phyloP scores from a whole-genome alignment of 2,797 vertebrate genomes.

The Siniperca obscura region DNA sequence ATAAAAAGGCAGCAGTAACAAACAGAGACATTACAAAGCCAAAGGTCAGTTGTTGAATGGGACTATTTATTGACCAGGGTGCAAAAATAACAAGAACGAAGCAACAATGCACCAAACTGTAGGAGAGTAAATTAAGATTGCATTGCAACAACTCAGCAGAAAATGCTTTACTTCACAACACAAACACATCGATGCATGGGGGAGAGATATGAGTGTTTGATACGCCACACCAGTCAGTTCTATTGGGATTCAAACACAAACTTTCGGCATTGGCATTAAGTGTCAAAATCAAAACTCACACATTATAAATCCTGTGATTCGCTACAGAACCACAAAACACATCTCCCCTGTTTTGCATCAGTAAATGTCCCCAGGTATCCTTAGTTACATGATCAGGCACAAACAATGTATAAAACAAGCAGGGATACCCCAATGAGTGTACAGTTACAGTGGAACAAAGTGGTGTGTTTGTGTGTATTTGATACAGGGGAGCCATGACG shows the following conservation, averaged over 20 bases:
- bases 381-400: slow-evolving; percentile 52
- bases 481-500: slow-evolving; percentile 45
- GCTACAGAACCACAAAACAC: slow-evolving; percentile 37
- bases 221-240: slow-evolving; percentile 4
- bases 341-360: slow-evolving; percentile 36
- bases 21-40: slow-evolving; percentile 31
- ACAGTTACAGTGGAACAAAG: slow-evolving; percentile 61
- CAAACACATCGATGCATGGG: slow-evolving; percentile 16
- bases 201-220: slow-evolving; percentile 43
- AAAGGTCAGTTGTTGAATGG: slow-evolving; percentile 34
- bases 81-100: slow-evolving; percentile 37
- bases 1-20: slow-evolving; percentile 44
- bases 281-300: slow-evolving; percentile 44
- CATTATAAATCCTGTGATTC: slow-evolving; percentile 54
- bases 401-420: slow-evolving; percentile 54
- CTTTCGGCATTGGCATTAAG: slow-evolving; percentile 25
- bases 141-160: slow-evolving; percentile 31
- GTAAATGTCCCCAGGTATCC: slow-evolving; percentile 55
- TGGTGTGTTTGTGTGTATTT: slow-evolving; percentile 41
- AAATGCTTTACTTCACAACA: slow-evolving; percentile 32
- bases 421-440: slow-evolving; percentile 36
- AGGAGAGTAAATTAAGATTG: slow-evolving; percentile 20
- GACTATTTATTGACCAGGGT: slow-evolving; percentile 23
- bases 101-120: background rate
- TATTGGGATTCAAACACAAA: slow-evolving; percentile 40